Evolutionary conservation across 2,113 vertebrate species (phyloP).

Genomic region (Misgurnus mizolepis): DNA sequence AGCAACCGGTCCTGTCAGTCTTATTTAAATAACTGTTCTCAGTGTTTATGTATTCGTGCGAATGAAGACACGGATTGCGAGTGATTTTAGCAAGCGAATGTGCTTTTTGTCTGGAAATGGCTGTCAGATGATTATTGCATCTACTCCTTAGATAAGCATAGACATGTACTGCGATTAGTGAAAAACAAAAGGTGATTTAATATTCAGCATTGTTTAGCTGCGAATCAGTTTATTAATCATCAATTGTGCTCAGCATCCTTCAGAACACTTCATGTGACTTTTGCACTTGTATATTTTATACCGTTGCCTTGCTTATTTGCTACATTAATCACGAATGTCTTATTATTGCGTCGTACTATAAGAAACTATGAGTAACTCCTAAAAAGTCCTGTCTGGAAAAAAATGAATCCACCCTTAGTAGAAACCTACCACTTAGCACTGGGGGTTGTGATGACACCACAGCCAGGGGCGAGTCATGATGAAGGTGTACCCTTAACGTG

Average conservation of each 20-base stretch:
- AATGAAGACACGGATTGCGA: background rate
- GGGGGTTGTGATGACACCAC: background rate
- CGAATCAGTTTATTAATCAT: background rate
- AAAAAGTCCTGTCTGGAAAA: background rate
- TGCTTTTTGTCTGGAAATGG: background rate
- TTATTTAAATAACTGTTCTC: background rate
- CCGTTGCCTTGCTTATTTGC: no score
- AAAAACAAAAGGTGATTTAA: background rate
- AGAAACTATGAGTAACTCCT: slow-evolving; percentile 15
- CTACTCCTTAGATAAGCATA: background rate
- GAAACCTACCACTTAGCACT: background rate
- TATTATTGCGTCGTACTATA: background rate
- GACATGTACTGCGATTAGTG: background rate
- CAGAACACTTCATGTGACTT: background rate
- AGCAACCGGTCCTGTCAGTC: background rate
- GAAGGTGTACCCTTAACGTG: slow-evolving; percentile 21
- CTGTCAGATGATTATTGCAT: background rate
- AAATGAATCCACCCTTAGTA: background rate
- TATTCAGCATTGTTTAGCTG: background rate
- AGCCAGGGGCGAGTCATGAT: slow-evolving; percentile 24
- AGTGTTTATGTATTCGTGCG: background rate
- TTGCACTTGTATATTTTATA: background rate
- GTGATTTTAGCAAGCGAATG: background rate
- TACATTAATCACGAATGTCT: no score
- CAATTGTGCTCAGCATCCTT: background rate